Base-by-base conservation (phyloP, 1,140 invertebrate genomes). In the Drosophila kohkoa region DNA sequence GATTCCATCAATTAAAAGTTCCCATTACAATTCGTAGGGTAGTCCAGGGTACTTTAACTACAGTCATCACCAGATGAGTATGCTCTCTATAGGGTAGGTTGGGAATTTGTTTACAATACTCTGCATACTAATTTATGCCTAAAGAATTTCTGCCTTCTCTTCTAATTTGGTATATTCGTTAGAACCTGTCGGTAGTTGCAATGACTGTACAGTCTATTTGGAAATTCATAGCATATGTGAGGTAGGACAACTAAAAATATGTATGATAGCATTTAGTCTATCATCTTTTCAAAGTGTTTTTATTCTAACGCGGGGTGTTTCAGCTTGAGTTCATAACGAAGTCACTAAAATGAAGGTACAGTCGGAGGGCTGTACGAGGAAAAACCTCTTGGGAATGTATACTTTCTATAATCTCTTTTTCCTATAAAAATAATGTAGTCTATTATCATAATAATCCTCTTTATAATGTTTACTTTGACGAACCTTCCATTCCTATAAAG, bases 1-100 rank as follows among this genome's bases (percentile, higher is more conserved):
- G 51, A 13, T 54, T 54, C 13, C n/a, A 54, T 49, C 48, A 49
- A 49, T 28, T 49, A 49, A 49, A 49, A 49, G 20, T 49, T 49
- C 15, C 16, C 4, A 20, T 49, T 49, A 49, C 16, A 25, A 49
- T 10, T 7, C 6, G 45, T 8, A 20, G 45, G 45, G 15, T 48
- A 45, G 5, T 45, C 1, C 43, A 45, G 7, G 10, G 35, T 38
- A 25, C 20, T 10, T 8, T 10, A 38, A 38, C 7, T 43, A 13
- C n/a, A 43, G 3, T 13, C 41, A 43, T 7, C n/a, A 13, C n/a
- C 41, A 43, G 5, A 13, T 43, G 41, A 41, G 16, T 16, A 10
- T 10, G 10, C 8, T 16, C 11, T 49, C 2, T 49, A 49, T 20
- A 8, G 8, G 25, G 25, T 28, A 25, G 25, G 20, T 4, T 28